phyloP scores from a whole-genome alignment of 2,888 invertebrate genomes.

The Lymantria dispar region DNA sequence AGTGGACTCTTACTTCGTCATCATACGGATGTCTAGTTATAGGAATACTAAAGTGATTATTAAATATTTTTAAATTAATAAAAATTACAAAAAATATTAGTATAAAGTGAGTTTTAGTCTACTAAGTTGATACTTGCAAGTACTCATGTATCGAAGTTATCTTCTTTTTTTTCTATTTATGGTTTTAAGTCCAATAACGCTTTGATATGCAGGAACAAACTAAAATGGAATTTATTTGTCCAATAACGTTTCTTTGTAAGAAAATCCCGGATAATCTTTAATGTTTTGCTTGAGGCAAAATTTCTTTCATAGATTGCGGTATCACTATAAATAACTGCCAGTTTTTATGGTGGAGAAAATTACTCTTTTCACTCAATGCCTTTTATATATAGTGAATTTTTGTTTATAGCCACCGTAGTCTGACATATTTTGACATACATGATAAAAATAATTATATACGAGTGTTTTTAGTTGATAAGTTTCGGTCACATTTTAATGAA shows the following conservation, averaged over 20 bases:
- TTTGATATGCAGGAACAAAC: constrained; percentile 56
- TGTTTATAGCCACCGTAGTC: not conserved
- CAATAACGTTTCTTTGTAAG: constrained; percentile 74
- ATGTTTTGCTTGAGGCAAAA: constrained; percentile 42
- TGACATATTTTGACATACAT: not conserved
- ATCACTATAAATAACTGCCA: not conserved
- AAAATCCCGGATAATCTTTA: constrained; percentile 73
- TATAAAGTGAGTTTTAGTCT: too few relatives aligned
- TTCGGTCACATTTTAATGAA: not conserved
- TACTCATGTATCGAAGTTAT: too few relatives aligned
- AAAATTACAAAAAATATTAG: too few relatives aligned
- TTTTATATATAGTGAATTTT: not conserved
- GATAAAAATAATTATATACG: not conserved
- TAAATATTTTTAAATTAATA: too few relatives aligned
- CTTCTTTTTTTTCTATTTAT: too few relatives aligned
- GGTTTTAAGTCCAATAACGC: constrained; percentile 10
- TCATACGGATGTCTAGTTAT: too few relatives aligned
- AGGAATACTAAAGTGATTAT: too few relatives aligned
- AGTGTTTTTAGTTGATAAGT: not conserved
- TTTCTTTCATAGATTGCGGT: constrained; percentile 28
- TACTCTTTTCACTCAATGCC: constrained; percentile 2
- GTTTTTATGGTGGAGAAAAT: not conserved
- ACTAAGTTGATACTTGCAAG: too few relatives aligned
- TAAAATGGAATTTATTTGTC: constrained; percentile 68
- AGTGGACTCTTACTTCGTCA: too few relatives aligned